These are phyloP conservation scores for Drosophila ezoana DNA, from an alignment of 2,888 invertebrate species.

Conservation along the genomic window DNA sequence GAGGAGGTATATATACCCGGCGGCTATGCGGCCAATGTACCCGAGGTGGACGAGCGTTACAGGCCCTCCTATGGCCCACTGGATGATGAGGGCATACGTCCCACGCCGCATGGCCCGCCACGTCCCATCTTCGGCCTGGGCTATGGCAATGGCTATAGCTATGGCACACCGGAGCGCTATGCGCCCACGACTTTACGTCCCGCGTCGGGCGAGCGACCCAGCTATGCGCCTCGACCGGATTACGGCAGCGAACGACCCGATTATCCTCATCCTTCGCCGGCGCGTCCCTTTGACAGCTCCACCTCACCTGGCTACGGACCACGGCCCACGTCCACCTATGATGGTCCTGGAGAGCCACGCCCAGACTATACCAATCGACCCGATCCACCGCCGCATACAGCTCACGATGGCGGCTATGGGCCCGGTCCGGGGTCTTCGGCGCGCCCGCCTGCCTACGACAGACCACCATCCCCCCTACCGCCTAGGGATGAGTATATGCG, in stretches of 20 bases:
- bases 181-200: constrained; percentile 73
- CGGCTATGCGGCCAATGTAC: constrained; percentile 84
- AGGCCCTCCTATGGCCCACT: constrained; percentile 62
- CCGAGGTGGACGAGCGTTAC: constrained; percentile 82
- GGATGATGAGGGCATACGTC: constrained; percentile 57
- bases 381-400: constrained; percentile 66
- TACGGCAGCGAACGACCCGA: constrained; percentile 60
- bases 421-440: constrained; percentile 49
- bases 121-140: constrained; percentile 83
- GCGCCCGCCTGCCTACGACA: constrained; percentile 57
- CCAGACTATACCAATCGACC: constrained; percentile 82
- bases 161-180: constrained; percentile 82
- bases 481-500: constrained; percentile 63
- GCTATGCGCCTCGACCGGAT: constrained; percentile 70
- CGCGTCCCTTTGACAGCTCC: constrained; percentile 63
- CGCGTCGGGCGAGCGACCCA: constrained; percentile 54
- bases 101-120: constrained; percentile 75
- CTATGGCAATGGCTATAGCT: constrained; percentile 84
- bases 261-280: constrained; percentile 41
- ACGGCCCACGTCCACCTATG: constrained; percentile 46
- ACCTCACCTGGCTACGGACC: constrained; percentile 55
- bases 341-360: constrained; percentile 53
- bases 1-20: constrained; percentile 82
- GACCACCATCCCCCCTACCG: constrained; percentile 39
- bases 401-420: constrained; percentile 47